Evolutionary conservation across 1,140 invertebrate species (phyloP), one percentile per base, ranked within the genome.

Genomic region (Adoxophyes honmai): DNA sequence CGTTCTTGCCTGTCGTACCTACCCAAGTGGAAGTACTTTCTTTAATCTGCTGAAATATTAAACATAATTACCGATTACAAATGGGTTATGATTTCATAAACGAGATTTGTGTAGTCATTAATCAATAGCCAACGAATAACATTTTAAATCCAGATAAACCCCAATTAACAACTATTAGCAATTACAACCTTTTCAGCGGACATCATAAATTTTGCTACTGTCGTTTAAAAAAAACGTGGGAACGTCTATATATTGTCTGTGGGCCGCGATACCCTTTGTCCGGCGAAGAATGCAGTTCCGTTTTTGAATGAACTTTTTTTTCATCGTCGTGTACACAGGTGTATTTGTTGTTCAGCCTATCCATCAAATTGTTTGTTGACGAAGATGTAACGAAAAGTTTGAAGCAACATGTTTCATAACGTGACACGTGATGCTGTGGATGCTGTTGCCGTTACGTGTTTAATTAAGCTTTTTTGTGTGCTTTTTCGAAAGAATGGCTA

Each of bases 171-270:
- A 48, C 42, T 48, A 48, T 48, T 48, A 33, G 42, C 42, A 21
- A 28, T 48, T 28, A 48, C 18, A 33, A 48, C 42, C n/a, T 48
- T 28, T 48, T 48, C 10, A 28, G 42, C n/a, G 18, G 9, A 4
- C 14, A 55, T 64, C 60, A 63, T 66, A 70, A 65, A 68, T 70
- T 74, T 54, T 58, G 61, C 68, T 71, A 71, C 66, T 60, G 65
- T 68, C 68, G 60, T 62, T 64, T 60, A 58, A 67, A 68, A 77
- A 79, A 76, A 78, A 75, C 78, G 78, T 79, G 78, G 68, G 80
- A 83, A 83, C 34, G 11, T 36, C 59, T 68, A 28, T 28, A 28
- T 28, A 28, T 28, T 69, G 64, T 74, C 73, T 70, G 68, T 64
- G 66, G 48, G 34, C 57, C 48, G 52, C 42, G 51, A 59, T 42